Evolutionary conservation across 2,797 vertebrate species (phyloP), one percentile per base, ranked within the genome.

Genomic region (Protosalanx chinensis): DNA sequence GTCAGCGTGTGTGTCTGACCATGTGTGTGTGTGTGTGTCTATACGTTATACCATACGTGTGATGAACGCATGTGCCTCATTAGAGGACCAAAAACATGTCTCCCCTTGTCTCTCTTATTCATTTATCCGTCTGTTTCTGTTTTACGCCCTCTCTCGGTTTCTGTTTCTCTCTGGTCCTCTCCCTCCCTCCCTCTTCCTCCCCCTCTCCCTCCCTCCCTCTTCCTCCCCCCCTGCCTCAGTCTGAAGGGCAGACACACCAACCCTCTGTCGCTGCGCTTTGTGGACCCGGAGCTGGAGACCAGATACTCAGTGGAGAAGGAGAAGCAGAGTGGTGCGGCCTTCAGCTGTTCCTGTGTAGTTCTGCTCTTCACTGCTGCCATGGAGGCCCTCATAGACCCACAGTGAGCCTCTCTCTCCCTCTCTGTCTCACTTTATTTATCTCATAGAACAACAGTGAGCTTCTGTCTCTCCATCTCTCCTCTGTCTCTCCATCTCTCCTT

Each of bases 271-370:
- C 92, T 98, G 93, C 91, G 96, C 53, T 98, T 98, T 80, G 93
- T 95, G 70, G 94, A 96, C 71, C 95, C 95, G 0, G 95, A 96
- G 29, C 91, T 98, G 89, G 97, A 98, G 77, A 96, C 92, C 0
- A 94, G 95, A 5, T 98, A 95, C 90, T 98, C 96, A 0, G 95
- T 97, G 81, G 97, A 98, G 90, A 98, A 97, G 86, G 97, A 98
- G 83, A 98, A 98, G 81, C 97, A 98, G 89, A 98, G 96, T 0
- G 97, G 97, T 0, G 96, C 96, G 0, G 97, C 97, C 46, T 97
- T 98, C 88, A 95, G 95, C 90, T 98, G 96, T 81, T 97, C 95
- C 73, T 98, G 97, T 0, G 94, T 97, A 0, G 94, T 98, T 20
- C 92, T 98, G 73, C 89, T 97, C 78, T 97, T 96, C 79, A 94